Evolutionary conservation across 2,113 vertebrate species (phyloP), one percentile per base, ranked within the genome.

Genomic region (Stercorarius parasiticus): DNA sequence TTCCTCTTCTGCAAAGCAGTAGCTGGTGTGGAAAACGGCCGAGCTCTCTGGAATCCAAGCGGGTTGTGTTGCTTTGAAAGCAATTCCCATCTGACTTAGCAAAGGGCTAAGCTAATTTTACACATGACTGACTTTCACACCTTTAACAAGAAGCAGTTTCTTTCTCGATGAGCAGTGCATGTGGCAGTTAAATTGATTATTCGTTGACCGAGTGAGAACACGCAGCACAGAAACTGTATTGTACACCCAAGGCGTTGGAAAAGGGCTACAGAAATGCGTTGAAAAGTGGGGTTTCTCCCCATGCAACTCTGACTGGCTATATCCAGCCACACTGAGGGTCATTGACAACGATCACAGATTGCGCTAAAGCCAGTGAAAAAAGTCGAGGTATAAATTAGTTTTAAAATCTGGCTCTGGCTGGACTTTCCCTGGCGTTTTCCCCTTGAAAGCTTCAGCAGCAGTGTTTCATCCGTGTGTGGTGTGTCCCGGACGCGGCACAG

Each of bases 381-480:
- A 22, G 7, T 29, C 38, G 43, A 47, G 53, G 6, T 56, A 36
- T 56, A 71, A 88, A 56, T 72, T 61, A 50, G 13, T 26, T 82
- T 69, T 23, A 61, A 58, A 65, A 61, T 36, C 53, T 72, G 32
- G 3, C 62, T 61, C 40, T 45, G 30, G n/a, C 10, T 80, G 58
- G 16, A 25, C 76, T 86, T 82, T 55, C 47, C n/a, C 38, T 78
- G 34, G 40, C 3, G 25, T 67, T 73, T 42, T 59, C 29, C 36
- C 32, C 30, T 58, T 6, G 22, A 7, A 40, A 76, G 25, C 74
- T 42, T 21, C 1, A 2, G 43, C 86, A 80, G 47, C 61, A 72
- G 22, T 0, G 0, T 67, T 72, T 22, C 0, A 0, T 20, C 59
- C 55, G 4, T 9, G 1, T 0, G 15, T 5, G 34, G 13, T 7